A percentile compares a stretch with the other conserved stretches of the same genome.
These are phyloP conservation scores for Merops nubicus DNA, from an alignment of 2,113 vertebrate genomes.

Conservation along the genomic window DNA sequence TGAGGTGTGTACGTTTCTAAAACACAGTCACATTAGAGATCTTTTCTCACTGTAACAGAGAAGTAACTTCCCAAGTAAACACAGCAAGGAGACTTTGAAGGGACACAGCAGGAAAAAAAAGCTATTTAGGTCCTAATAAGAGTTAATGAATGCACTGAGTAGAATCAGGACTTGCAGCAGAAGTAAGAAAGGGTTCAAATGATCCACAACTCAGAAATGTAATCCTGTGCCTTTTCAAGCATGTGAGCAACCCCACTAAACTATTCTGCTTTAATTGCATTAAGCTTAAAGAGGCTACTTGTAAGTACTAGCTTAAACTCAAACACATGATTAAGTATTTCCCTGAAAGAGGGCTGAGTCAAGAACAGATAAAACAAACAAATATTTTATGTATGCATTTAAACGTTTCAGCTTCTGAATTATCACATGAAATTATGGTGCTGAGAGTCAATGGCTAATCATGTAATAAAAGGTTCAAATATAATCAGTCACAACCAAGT, in stretches of 20 bases:
- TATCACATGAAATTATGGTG: neutral
- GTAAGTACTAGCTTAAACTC: neutral
- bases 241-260: conserved; percentile 46
- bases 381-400: neutral
- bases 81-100: neutral
- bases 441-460: neutral
- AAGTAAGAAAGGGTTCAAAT: neutral
- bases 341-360: neutral
- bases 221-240: conserved; percentile 36
- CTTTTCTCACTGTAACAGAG: neutral
- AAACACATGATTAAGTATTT: conserved; percentile 3
- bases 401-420: neutral
- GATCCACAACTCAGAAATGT: neutral
- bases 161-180: neutral
- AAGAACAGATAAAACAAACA: neutral
- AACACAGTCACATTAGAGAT: rapidly evolving
- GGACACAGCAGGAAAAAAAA: neutral
- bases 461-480: neutral
- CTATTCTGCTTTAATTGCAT: conserved; percentile 47
- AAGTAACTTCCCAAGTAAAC: neutral
- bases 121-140: neutral
- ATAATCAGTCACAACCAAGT: neutral
- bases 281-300: neutral
- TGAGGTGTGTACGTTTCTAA: rapidly evolving
- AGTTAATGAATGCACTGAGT: neutral